Evolutionary conservation across 2,888 invertebrate species (phyloP), one percentile per base, ranked within the genome.

Genomic region (Amblyjoppa proteus): DNA sequence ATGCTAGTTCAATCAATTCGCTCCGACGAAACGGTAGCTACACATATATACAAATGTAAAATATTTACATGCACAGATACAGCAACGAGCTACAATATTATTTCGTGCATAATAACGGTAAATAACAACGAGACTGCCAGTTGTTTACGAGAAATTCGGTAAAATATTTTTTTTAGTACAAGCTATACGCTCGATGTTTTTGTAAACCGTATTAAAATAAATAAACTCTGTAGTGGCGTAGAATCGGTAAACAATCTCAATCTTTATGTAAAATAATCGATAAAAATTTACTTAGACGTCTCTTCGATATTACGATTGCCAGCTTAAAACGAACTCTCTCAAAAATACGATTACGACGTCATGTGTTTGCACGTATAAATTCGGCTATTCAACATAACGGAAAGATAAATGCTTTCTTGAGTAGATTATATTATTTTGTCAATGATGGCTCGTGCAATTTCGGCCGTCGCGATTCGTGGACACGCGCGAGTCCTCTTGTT

Each of bases 21-120:
- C 64, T 31, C 7, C 64, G 34, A 7, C 64, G 31, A 31, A n/a
- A 64, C 64, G 16, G 31, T 64, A 64, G n/a, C 64, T 53, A 41
- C 20, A 74, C 38, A 31, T 77, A 77, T 73, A 73, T 74, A 84
- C 73, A 84, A 84, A 75, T 78, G n/a, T 66, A 25, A 70, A 74
- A 71, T 79, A 82, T 82, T 45, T 79, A 81, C 81, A 79, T 76
- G 64, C 20, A 74, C 70, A 45, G 28, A 53, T 74, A 38, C 25
- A 49, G 45, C 16, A 61, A 74, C 16, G 25, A 5, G 16, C 51
- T 56, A 68, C 38, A 70, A 68, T 70, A 68, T 49, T 49, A 20
- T 51, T 61, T 61, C 61, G 45, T 45, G 13, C 16, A n/a, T 45
- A 20, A 58, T 58, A 74, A 41, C 25, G 16, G 16, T 61, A 31